Conservation (phyloP, 2,888 invertebrate species). For the Lapara coniferarum region DNA sequence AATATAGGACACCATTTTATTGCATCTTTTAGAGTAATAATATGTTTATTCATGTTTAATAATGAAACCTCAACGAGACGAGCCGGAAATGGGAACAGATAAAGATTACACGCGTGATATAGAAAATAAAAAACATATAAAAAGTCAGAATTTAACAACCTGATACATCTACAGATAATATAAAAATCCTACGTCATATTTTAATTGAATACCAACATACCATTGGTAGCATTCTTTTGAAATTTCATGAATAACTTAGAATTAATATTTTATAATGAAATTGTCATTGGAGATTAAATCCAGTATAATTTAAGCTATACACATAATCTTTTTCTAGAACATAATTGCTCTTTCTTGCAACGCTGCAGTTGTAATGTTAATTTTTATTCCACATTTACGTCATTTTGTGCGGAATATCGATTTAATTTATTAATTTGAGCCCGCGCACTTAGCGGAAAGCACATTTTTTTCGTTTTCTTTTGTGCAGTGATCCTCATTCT, state of each 20-base stretch:
- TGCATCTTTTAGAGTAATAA: neutral
- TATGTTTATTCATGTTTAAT: neutral
- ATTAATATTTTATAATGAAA: no score
- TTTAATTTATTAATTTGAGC: slow-evolving; percentile 6
- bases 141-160: neutral
- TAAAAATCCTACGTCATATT: neutral
- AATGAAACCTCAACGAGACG: neutral
- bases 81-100: neutral
- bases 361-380: neutral
- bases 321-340: no score
- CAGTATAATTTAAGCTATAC: no score
- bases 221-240: no score
- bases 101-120: neutral
- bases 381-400: neutral
- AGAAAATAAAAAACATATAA: neutral
- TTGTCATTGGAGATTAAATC: no score
- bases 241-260: no score
- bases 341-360: no score
- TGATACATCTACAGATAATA: neutral
- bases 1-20: neutral
- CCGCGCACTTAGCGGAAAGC: slow-evolving; percentile 33
- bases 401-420: neutral
- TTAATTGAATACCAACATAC: neutral
- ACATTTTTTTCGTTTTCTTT: slow-evolving; percentile 43
- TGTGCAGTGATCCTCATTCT: slow-evolving; percentile 58